Evolutionary conservation across 2,113 vertebrate genomes (phyloP).

Genomic region (Prunella himalayana): DNA sequence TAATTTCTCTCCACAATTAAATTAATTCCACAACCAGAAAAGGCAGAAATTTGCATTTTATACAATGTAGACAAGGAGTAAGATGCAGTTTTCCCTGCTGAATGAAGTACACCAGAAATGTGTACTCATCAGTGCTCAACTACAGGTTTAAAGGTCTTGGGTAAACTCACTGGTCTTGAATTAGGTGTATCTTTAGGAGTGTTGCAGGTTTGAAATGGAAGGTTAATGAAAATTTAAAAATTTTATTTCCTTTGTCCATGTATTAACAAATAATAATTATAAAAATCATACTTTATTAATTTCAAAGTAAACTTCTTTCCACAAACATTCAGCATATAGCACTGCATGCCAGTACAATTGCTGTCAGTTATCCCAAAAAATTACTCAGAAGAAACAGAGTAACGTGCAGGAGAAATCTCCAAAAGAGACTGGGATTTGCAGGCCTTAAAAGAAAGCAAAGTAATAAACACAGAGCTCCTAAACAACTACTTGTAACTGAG

Average conservation of each 20-base stretch:
- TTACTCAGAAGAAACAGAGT: not conserved
- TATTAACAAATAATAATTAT: not conserved
- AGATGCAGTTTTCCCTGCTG: not conserved
- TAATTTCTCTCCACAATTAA: not conserved
- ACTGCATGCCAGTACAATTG: not conserved
- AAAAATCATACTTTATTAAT: not conserved
- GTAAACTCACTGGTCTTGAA: not conserved
- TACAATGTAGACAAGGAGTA: not conserved
- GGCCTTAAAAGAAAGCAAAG: not conserved
- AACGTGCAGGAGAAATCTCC: rapidly evolving
- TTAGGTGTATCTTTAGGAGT: not conserved
- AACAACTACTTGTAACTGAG: not conserved
- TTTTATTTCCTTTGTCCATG: not conserved
- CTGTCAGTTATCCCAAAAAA: not conserved
- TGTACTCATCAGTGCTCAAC: too few relatives aligned
- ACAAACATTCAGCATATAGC: not conserved
- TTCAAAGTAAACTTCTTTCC: not conserved
- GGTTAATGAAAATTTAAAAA: not conserved
- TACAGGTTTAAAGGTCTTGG: not conserved
- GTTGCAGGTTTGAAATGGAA: not conserved
- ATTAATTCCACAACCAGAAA: not conserved
- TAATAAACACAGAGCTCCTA: not conserved
- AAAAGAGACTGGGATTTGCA: not conserved
- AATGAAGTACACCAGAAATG: not conserved
- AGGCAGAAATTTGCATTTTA: not conserved